These are phyloP conservation scores for Ctenomys sociabilis DNA, from an alignment of 2,113 vertebrate genomes.

Conservation along the genomic window DNA sequence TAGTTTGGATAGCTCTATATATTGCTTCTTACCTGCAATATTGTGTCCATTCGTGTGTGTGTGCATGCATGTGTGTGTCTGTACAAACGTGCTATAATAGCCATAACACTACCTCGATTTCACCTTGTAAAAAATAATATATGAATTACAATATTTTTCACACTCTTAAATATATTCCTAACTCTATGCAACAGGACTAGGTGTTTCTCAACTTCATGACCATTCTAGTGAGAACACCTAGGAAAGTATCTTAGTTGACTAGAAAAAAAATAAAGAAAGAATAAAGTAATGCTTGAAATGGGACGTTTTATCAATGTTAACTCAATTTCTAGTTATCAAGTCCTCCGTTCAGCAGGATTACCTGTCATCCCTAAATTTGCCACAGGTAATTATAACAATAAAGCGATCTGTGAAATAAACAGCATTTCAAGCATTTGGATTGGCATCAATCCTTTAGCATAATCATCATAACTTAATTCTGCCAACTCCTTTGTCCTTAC, in stretches of 20 bases:
- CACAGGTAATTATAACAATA: background rate
- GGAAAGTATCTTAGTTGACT: background rate
- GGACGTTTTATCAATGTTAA: background rate
- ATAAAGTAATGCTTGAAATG: background rate
- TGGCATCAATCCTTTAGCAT: background rate
- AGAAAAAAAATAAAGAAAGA: background rate
- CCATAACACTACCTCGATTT: background rate
- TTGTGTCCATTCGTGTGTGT: rapidly evolving
- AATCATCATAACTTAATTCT: background rate
- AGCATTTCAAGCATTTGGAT: background rate
- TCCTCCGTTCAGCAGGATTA: background rate
- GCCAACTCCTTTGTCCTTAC: background rate
- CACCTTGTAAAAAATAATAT: background rate
- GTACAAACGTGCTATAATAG: background rate
- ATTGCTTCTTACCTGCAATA: background rate
- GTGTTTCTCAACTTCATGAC: background rate
- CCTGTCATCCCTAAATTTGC: background rate
- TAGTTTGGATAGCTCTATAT: background rate
- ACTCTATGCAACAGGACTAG: background rate
- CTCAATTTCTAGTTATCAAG: background rate
- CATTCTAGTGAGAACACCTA: background rate
- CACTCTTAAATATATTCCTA: background rate
- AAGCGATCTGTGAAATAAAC: background rate
- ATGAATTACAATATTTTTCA: background rate
- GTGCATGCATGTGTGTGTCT: rapidly evolving